Conservation (phyloP, 2,888 invertebrate genomes). For the Limnephilus lunatus region DNA sequence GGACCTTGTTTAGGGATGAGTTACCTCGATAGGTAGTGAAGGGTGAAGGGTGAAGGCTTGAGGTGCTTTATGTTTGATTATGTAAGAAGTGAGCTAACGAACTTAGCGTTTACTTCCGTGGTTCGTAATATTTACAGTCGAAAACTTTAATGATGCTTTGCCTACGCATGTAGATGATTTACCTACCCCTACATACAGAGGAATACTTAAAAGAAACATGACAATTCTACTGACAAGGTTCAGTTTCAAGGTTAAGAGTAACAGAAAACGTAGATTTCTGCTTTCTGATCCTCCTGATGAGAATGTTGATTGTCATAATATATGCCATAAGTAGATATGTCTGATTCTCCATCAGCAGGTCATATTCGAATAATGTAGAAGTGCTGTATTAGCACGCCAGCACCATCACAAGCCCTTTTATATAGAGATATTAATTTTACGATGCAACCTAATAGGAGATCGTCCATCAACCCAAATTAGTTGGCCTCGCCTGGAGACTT, state of each 20-base stretch:
- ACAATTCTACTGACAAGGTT: not conserved
- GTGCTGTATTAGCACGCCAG: not conserved
- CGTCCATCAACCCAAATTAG: no score
- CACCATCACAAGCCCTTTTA: no score
- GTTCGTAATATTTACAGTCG: slow-evolving; percentile 31
- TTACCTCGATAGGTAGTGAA: not conserved
- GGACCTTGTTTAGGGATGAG: not conserved
- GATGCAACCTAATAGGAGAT: no score
- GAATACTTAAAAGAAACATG: not conserved
- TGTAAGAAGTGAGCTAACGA: slow-evolving; percentile 23
- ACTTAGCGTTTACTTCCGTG: not conserved
- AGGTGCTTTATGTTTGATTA: not conserved
- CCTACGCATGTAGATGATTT: not conserved
- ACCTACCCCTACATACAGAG: not conserved
- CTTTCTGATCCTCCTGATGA: no score
- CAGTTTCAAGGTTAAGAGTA: not conserved
- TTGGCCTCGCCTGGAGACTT: no score
- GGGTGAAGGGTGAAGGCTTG: not conserved
- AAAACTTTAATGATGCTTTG: slow-evolving; percentile 34
- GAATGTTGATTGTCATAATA: no score
- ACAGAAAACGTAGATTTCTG: not conserved
- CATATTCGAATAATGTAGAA: not conserved
- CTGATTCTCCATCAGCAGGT: no score
- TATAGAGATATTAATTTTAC: no score
- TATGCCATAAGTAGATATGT: no score